Base-by-base conservation (phyloP, 2,888 invertebrate genomes). In the Trypoxylon attenuatum region DNA sequence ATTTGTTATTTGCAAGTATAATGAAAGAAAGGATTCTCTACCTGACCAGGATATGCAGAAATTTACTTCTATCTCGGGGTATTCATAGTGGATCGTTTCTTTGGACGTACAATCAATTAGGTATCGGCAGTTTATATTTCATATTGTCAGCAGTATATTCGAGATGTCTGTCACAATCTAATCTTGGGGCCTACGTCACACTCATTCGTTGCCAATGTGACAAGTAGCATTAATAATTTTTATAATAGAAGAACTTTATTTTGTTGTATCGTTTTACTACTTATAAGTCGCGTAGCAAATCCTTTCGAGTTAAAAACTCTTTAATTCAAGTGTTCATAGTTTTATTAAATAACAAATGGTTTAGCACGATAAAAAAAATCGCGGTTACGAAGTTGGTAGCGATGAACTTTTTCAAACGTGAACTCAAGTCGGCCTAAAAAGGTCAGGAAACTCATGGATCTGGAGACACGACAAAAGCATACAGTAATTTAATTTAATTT, bases 181-280 rank as follows among this genome's bases (percentile, higher is more conserved):
- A 77, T 63, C 68, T 73, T 50, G 66, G 66, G 45, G 52, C 27
- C 62, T 62, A 64, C 73, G 67, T 77, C 71, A 75, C 46, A 38
- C 23, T 58, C 33, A 33, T 51, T 10, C 5, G 25, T 2, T 54
- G 25, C 54, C 66, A 67, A 67, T 53, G 15, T 41, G 47, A 56
- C 5, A 39, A 38, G 29, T 8, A 22, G 39, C 2, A 23, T 27
- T n/a, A 23, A 10, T 22, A 41, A 1, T 15, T 22, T 46, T 46
- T 47, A 46, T n/a, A 46, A n/a, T 29, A n/a, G n/a, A n/a, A n/a
- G 45, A 2, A 8, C 2, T 4, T 15, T n/a, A 27, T 29, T 43
- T 49, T 19, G 10, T 16, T 16, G 38, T 33, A 21, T 2, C 16
- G n/a, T 8, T 2, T 16, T 5, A 16, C 10, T 25, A n/a, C n/a